phyloP scores from a whole-genome alignment of 2,888 invertebrate genomes.

The Trichopria drosophilae region DNA sequence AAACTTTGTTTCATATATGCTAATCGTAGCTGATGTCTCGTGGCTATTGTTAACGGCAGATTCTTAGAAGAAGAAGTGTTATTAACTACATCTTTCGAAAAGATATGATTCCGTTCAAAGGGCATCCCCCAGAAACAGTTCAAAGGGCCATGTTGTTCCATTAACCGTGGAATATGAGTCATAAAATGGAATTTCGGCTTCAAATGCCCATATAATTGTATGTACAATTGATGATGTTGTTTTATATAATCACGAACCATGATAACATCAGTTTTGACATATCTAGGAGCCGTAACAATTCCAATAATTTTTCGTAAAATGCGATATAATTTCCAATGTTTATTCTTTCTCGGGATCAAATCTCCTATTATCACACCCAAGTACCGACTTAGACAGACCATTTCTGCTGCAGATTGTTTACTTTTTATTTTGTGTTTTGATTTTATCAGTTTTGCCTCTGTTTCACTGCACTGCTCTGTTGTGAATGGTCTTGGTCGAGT shows the following conservation, averaged over 20 bases:
- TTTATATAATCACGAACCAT: no score
- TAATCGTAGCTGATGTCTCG: background rate
- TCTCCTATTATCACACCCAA: constrained; percentile 13
- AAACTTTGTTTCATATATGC: background rate
- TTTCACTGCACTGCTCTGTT: background rate
- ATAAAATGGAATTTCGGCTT: no score
- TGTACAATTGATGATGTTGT: no score
- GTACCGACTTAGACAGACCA: constrained; percentile 16
- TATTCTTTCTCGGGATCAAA: background rate
- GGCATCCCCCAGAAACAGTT: background rate
- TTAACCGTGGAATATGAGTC: no score
- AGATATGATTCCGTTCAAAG: constrained; percentile 1
- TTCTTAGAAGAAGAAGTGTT: background rate
- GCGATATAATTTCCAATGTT: constrained; percentile 15
- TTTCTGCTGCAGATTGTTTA: no score
- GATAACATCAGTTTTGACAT: no score
- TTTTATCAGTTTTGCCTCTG: no score
- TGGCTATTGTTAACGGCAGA: background rate
- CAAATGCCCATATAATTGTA: no score
- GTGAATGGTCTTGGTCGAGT: background rate
- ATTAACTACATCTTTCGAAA: background rate
- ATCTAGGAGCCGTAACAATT: constrained; percentile 19
- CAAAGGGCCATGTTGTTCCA: background rate
- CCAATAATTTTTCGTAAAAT: constrained; percentile 14
- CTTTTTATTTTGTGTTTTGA: background rate